Percentiles rank a stretch among this genome's conserved stretches.
Evolutionary conservation across 2,888 invertebrate species (phyloP).

Genomic region (Mechanitis messenoides): DNA sequence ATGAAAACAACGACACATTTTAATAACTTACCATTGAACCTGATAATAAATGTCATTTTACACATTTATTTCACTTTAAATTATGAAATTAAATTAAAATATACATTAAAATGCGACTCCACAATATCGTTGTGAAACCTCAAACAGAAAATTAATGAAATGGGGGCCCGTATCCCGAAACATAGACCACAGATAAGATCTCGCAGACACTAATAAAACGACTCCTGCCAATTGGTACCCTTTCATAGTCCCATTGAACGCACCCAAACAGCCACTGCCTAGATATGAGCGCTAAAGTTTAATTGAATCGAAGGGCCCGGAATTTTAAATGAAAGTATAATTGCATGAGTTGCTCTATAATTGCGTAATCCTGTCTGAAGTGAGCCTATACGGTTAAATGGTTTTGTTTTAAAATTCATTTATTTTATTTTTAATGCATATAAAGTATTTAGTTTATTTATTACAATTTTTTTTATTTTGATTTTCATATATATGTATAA

Average conservation of each 20-base stretch:
- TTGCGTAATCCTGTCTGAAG: conserved; percentile 26
- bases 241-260: conserved; percentile 51
- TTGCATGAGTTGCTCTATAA: conserved; percentile 28
- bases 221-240: conserved; percentile 60
- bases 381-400: conserved; percentile 21
- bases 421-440: not conserved
- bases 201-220: conserved; percentile 60
- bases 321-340: conserved; percentile 51
- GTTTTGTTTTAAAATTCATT: conserved; percentile 15
- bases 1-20: too few relatives aligned
- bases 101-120: conserved; percentile 30
- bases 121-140: conserved; percentile 37
- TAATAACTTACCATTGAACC: too few relatives aligned
- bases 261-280: conserved; percentile 43
- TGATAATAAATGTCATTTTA: too few relatives aligned
- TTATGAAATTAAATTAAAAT: not conserved
- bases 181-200: conserved; percentile 67
- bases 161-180: conserved; percentile 62
- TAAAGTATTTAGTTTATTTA: too few relatives aligned
- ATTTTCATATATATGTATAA: too few relatives aligned
- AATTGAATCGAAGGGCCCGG: conserved; percentile 65
- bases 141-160: conserved; percentile 64
- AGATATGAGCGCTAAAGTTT: conserved; percentile 58
- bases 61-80: too few relatives aligned
- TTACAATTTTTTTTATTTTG: not conserved